phyloP scores from a whole-genome alignment of 2,888 invertebrate genomes.

The Adelognathus sp. region DNA sequence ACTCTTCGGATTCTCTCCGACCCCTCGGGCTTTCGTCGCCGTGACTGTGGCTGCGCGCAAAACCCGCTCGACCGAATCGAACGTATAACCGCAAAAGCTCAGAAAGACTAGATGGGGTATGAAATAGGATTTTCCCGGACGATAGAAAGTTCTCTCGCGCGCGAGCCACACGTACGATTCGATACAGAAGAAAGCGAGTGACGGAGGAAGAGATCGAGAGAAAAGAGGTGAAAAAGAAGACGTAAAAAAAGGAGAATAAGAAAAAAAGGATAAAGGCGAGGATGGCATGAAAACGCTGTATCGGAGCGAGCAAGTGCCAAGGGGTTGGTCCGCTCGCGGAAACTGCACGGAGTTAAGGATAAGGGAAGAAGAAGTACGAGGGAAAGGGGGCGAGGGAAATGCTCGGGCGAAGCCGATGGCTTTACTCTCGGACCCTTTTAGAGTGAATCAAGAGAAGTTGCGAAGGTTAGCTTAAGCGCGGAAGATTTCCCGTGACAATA shows the following conservation, averaged over 20 bases:
- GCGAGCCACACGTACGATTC: constrained; percentile 43
- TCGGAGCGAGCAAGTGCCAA: constrained; percentile 1
- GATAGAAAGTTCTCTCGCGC: constrained; percentile 59
- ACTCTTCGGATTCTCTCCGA: neutral
- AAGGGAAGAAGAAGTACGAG: constrained; percentile 16
- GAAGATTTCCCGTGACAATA: constrained; percentile 56
- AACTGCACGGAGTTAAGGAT: constrained; percentile 10
- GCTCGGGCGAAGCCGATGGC: constrained; percentile 18
- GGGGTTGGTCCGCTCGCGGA: constrained; percentile 4
- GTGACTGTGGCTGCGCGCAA: neutral
- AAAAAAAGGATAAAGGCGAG: neutral
- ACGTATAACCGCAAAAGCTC: constrained; percentile 47
- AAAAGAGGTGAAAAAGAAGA: neutral
- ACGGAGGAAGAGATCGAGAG: constrained; percentile 34
- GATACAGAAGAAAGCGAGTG: constrained; percentile 40
- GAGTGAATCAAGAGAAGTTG: constrained; percentile 51
- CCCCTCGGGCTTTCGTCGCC: neutral
- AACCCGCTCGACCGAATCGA: constrained; percentile 39
- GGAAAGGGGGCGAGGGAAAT: neutral
- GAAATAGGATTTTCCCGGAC: constrained; percentile 56
- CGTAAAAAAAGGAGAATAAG: neutral
- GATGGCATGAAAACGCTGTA: neutral
- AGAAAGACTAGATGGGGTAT: constrained; percentile 49
- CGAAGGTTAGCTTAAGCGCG: constrained; percentile 25
- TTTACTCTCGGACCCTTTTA: constrained; percentile 47